These are phyloP conservation scores for Scomberomorus guttatus DNA, from an alignment of 2,797 vertebrate species.

Conservation along the genomic window DNA sequence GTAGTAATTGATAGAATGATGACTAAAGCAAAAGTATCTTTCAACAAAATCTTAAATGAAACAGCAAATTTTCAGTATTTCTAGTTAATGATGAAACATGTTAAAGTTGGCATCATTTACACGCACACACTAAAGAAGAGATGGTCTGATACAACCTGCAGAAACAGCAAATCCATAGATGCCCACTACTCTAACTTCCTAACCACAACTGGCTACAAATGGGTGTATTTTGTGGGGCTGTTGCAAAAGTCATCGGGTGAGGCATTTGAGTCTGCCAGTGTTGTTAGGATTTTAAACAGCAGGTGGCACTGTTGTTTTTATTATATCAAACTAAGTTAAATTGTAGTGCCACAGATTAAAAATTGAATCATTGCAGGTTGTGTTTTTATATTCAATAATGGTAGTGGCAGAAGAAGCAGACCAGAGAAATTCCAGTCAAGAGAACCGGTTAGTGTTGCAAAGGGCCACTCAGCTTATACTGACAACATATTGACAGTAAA, in stretches of 20 bases:
- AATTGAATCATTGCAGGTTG: background rate
- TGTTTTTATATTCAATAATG: background rate
- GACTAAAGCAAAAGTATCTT: background rate
- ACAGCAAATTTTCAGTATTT: background rate
- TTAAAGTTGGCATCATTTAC: background rate
- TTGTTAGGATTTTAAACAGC: slow-evolving; percentile 62
- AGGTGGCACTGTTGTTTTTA: slow-evolving; percentile 80
- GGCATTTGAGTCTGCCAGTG: background rate
- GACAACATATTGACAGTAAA: slow-evolving; percentile 17
- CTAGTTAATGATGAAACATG: background rate
- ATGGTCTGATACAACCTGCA: background rate
- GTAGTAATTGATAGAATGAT: no score
- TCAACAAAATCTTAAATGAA: background rate
- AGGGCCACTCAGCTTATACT: slow-evolving; percentile 22
- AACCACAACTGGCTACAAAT: background rate
- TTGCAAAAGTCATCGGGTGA: background rate
- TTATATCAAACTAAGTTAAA: background rate
- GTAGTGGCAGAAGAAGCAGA: background rate
- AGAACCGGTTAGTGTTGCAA: background rate
- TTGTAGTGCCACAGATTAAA: background rate
- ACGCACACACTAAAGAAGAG: background rate
- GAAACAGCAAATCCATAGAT: background rate
- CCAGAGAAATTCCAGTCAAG: background rate
- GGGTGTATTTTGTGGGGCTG: background rate
- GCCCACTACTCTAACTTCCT: background rate